Evolutionary conservation across 2,113 vertebrate genomes (phyloP).

Genomic region (Melanotaenia duboulayi): DNA sequence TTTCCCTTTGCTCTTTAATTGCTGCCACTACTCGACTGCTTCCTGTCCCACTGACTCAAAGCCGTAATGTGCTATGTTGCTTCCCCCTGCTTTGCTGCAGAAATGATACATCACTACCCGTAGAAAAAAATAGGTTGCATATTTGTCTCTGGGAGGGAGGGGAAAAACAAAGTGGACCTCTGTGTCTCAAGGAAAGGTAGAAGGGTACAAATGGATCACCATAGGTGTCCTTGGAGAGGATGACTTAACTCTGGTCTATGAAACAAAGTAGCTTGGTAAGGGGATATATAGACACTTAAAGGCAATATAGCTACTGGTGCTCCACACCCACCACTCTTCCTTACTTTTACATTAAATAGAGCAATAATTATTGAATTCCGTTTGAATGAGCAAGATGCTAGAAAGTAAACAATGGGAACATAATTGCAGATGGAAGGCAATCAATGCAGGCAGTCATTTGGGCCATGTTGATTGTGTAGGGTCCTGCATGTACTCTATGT

Average conservation of each 20-base stretch:
- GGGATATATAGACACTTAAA: conserved; percentile 66
- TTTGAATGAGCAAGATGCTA: conserved; percentile 99
- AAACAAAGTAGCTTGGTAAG: conserved; percentile 63
- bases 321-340: conserved; percentile 87
- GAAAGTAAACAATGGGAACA: conserved; percentile 99
- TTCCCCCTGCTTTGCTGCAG: conserved; percentile 56
- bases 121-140: conserved; percentile 71
- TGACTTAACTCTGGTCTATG: conserved; percentile 64
- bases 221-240: conserved; percentile 69
- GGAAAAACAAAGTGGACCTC: conserved; percentile 61
- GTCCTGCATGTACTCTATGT: conserved; percentile 75
- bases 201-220: conserved; percentile 69
- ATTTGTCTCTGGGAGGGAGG: conserved; percentile 66
- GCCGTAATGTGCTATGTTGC: conserved; percentile 57
- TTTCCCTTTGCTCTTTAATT: conserved; percentile 52
- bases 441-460: conserved; percentile 99
- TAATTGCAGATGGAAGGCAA: conserved; percentile 98
- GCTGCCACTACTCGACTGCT: conserved; percentile 39
- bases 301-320: conserved; percentile 83
- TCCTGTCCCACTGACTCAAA: conserved; percentile 60
- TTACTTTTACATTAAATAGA: conserved; percentile 99
- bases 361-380: conserved; percentile 99
- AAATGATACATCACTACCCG: conserved; percentile 74
- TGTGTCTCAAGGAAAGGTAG: conserved; percentile 57
- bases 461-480: conserved; percentile 98